Evolutionary conservation across 64 coral and sea anemone species (phyloP).

Genomic region (Pachyseris speciosa): DNA sequence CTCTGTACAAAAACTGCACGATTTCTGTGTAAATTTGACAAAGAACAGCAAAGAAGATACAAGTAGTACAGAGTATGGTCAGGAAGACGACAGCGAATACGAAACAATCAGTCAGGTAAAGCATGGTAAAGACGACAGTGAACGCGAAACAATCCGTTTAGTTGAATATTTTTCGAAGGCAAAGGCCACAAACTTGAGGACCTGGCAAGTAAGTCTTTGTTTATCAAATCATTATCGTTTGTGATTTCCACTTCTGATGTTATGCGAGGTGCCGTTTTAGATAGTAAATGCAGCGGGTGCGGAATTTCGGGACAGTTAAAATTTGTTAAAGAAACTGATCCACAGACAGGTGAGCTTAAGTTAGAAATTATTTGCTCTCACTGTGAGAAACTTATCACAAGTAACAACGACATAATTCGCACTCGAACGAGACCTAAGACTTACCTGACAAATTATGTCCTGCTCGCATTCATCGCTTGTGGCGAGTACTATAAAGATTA

Average conservation of each 20-base stretch:
- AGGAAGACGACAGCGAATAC: too few relatives aligned
- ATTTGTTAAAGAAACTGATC: not conserved
- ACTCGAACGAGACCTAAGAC: not conserved
- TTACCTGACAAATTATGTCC: not conserved
- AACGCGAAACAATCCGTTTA: not conserved
- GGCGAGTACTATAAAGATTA: conserved; percentile 48
- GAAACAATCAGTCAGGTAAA: not conserved
- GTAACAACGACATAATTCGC: not conserved
- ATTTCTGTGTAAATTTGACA: too few relatives aligned
- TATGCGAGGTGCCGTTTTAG: conserved; percentile 17
- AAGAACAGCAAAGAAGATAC: too few relatives aligned
- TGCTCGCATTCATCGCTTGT: not conserved
- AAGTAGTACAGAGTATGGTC: not conserved
- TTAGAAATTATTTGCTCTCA: not conserved
- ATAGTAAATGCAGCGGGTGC: not conserved
- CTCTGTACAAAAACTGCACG: too few relatives aligned
- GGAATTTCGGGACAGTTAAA: not conserved
- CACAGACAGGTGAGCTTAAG: not conserved
- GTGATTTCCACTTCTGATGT: conserved; percentile 12
- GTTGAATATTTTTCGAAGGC: not conserved
- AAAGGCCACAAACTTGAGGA: not conserved
- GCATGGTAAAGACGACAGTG: not conserved
- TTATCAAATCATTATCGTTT: not conserved
- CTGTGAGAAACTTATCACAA: not conserved
- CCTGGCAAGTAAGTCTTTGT: conserved; percentile 2